phyloP scores from a whole-genome alignment of 1,140 invertebrate genomes.

The Araneus ventricosus region DNA sequence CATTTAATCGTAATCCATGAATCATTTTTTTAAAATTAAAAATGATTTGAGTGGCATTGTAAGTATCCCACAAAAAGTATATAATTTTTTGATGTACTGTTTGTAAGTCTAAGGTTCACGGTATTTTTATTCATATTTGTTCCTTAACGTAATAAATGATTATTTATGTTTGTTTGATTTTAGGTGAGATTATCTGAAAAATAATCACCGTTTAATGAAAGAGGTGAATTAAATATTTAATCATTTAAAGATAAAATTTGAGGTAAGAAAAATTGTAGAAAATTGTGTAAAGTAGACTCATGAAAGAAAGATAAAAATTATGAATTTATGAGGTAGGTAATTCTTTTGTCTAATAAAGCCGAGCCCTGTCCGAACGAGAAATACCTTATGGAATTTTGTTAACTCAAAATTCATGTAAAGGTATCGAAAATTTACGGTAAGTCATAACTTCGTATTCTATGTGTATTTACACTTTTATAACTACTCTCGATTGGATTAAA shows the following conservation, averaged over 20 bases:
- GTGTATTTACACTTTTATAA: neutral
- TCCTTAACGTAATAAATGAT: neutral
- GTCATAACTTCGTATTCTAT: neutral
- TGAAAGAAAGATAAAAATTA: neutral
- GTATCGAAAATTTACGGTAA: neutral
- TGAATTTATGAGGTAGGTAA: constrained; percentile 13
- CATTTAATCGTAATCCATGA: neutral
- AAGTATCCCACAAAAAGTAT: neutral
- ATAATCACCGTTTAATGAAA: constrained; percentile 38
- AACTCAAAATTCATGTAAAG: constrained; percentile 12
- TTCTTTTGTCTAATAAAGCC: constrained; percentile 4
- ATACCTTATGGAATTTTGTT: neutral
- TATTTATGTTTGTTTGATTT: constrained; percentile 52
- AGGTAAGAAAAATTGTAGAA: constrained; percentile 38
- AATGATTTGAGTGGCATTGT: neutral
- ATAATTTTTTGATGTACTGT: neutral
- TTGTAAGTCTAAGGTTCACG: neutral
- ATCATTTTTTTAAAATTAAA: neutral
- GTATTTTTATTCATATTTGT: neutral
- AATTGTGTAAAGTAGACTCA: neutral
- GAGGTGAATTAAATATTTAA: constrained; percentile 31
- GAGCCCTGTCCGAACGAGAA: neutral
- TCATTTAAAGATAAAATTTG: constrained; percentile 15
- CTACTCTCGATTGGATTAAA: neutral
- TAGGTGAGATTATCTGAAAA: constrained; percentile 57